Evolutionary conservation across 1,140 invertebrate species (phyloP).

Genomic region (Nasonia longicornis): DNA sequence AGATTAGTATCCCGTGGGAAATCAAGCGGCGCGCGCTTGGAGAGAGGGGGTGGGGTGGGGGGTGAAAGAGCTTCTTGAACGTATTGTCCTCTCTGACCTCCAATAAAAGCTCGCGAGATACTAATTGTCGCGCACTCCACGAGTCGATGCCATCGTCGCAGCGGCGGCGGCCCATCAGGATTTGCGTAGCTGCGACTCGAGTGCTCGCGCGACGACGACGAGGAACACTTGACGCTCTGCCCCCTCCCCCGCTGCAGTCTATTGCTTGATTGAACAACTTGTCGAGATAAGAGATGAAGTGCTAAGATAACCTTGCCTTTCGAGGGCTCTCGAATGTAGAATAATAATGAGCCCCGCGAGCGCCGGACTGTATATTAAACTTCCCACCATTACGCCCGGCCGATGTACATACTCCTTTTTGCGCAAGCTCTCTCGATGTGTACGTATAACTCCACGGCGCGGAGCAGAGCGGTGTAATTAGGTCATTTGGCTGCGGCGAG

Average conservation of each 20-base stretch:
- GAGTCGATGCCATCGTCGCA: not conserved
- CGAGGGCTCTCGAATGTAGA: slow-evolving; percentile 25
- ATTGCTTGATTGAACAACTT: slow-evolving; percentile 39
- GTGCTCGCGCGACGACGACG: slow-evolving; percentile 8
- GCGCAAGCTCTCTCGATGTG: not conserved
- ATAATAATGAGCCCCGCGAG: not conserved
- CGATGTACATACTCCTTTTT: not conserved
- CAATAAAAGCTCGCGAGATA: slow-evolving; percentile 61
- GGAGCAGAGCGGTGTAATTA: slow-evolving; percentile 52
- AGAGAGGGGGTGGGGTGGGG: not conserved
- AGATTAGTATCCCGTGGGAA: slow-evolving; percentile 65
- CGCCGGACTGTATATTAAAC: not conserved
- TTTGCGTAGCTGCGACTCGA: not conserved
- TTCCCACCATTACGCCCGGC: not conserved
- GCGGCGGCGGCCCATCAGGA: not conserved
- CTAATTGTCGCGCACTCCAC: slow-evolving; percentile 58
- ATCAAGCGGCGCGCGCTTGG: slow-evolving; percentile 54
- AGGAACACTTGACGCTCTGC: slow-evolving; percentile 8
- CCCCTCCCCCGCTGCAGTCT: not conserved
- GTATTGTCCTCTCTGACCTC: slow-evolving; percentile 58
- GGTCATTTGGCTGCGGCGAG: slow-evolving; percentile 38
- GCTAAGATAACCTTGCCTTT: not conserved
- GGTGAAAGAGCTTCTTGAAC: slow-evolving; percentile 51
- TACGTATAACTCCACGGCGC: slow-evolving; percentile 36
- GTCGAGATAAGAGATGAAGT: not conserved